Conservation (phyloP, 2,797 vertebrate species). For the Acrocephalus scirpaceus region DNA sequence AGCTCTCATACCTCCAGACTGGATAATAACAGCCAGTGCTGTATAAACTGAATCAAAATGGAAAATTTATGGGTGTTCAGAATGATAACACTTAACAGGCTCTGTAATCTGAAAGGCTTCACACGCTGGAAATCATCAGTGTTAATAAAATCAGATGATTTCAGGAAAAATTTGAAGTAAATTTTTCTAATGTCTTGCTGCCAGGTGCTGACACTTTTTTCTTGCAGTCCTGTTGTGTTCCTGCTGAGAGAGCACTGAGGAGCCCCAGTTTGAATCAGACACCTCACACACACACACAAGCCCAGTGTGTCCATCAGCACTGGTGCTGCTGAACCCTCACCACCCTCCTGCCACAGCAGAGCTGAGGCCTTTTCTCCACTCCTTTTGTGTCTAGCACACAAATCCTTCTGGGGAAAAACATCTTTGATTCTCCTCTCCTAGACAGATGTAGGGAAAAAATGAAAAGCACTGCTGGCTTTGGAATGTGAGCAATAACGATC, state of each 20-base stretch:
- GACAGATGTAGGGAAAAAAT: neutral
- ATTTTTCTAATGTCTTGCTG: neutral
- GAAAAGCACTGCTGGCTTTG: neutral
- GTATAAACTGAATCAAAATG: neutral
- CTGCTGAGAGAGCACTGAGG: neutral
- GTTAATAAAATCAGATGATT: neutral
- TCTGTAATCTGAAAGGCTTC: neutral
- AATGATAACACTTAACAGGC: neutral
- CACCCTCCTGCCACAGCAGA: neutral
- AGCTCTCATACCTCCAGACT: neutral
- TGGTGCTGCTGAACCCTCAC: neutral
- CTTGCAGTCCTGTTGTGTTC: neutral
- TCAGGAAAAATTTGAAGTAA: neutral
- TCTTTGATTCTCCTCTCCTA: constrained; percentile 5
- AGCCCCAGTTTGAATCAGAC: neutral
- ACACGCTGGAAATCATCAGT: neutral
- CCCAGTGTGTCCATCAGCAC: neutral
- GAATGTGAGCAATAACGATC: constrained; percentile 53
- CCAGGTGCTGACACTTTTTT: neutral
- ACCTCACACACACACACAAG: neutral
- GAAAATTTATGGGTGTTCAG: neutral
- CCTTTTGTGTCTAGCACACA: neutral
- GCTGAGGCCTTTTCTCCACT: neutral
- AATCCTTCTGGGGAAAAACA: neutral
- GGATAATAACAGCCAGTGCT: neutral